Evolutionary conservation across 1,140 invertebrate species (phyloP).

Genomic region (Steinernema khuongi): DNA sequence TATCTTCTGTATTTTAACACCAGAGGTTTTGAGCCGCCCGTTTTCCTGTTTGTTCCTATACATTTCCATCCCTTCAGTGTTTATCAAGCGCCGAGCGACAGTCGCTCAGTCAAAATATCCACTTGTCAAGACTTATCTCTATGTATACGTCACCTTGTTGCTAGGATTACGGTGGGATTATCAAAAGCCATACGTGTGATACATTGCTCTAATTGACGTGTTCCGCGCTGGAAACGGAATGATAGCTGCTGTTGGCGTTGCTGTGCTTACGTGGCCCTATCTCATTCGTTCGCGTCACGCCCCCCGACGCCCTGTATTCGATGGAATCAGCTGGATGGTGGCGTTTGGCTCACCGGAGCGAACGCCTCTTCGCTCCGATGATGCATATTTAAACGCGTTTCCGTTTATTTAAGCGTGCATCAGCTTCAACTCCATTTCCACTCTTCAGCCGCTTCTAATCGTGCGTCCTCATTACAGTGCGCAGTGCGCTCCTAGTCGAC

Average conservation of each 20-base stretch:
- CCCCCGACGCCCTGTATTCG: neutral
- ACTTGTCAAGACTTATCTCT: too few relatives aligned
- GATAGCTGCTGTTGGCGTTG: neutral
- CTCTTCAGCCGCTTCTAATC: conserved; percentile 15
- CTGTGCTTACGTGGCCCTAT: neutral
- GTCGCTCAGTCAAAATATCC: too few relatives aligned
- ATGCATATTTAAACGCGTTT: neutral
- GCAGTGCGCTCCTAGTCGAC: neutral
- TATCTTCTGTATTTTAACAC: too few relatives aligned
- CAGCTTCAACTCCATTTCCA: neutral
- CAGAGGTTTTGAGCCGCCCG: too few relatives aligned
- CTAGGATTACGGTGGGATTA: too few relatives aligned
- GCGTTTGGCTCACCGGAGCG: neutral
- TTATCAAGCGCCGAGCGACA: too few relatives aligned
- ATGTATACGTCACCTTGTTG: too few relatives aligned
- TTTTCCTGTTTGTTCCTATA: too few relatives aligned
- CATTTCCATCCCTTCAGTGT: too few relatives aligned
- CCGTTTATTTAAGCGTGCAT: neutral
- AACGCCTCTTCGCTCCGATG: neutral
- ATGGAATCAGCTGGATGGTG: conserved; percentile 4
- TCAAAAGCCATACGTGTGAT: neutral
- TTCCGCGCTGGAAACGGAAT: neutral
- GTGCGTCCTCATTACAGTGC: conserved; percentile 12
- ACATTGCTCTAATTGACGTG: neutral
- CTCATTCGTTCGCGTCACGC: conserved; percentile 3